Base-by-base conservation (phyloP, 2,888 invertebrate genomes). In the Liopterus haemorrhoidalis region DNA sequence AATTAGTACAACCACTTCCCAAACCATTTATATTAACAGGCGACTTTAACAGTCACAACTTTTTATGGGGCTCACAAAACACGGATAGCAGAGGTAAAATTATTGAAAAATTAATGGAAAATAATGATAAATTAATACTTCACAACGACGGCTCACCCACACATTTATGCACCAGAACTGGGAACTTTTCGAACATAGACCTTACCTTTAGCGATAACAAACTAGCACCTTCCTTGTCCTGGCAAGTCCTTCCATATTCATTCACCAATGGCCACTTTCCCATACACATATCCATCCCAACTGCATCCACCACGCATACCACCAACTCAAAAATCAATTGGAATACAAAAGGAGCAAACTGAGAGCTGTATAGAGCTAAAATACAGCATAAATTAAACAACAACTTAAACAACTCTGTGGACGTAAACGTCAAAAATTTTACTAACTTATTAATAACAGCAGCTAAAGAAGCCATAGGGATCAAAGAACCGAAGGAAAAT, bases 11-110 rank as follows among this genome's bases (percentile, higher is more conserved):
- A 5, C 51, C 57, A 49, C 41, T 59, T 35, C n/a, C n/a, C n/a
- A n/a, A n/a, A n/a, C n/a, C n/a, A n/a, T n/a, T n/a, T n/a, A n/a
- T n/a, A n/a, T n/a, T 57, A 1, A 15, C 54, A 2, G 58, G 57
- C 1, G 56, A 59, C 30, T 56, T 58, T 19, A 57, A 58, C 24
- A 51, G 49, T 15, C 51, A 57, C 21, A 49, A 41, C 19, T 3
- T 21, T 0, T 3, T 51, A 2, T 58, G 54, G 52, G 50, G 55
- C 9, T 54, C 51, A 3, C 15, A 19, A 2, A 25, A 48, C 18
- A 35, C 21, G 9, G 53, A 57, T 19, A 19, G 15, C 8, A 30
- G 50, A 24, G 55, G 56, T 6, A 53, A 46, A 41, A 43, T 49
- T 3, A 20, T 58, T 1, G 52, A 54, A 46, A 14, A 40, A 11